A percentile compares a stretch with the other conserved stretches of the same genome.
Evolutionary conservation across 2,888 invertebrate genomes (phyloP).

Genomic region (Colletes collaris): DNA sequence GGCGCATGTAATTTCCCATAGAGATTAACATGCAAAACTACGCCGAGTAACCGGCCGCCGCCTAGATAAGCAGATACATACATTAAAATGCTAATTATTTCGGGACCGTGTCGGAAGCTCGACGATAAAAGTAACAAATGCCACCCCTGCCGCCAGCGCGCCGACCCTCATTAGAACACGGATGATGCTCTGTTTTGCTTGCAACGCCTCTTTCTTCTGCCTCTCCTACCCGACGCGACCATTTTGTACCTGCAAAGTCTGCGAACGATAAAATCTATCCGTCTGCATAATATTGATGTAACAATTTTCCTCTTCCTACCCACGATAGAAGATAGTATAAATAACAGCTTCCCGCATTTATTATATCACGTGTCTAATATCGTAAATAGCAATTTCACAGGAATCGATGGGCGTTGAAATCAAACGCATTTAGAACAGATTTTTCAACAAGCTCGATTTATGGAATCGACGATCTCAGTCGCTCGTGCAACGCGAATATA

Average conservation of each 20-base stretch:
- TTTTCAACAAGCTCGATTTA: not conserved
- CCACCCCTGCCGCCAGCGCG: constrained; percentile 42
- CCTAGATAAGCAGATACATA: constrained; percentile 72
- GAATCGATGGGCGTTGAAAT: not conserved
- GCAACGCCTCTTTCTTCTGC: not conserved
- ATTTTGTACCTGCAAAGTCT: constrained; percentile 2
- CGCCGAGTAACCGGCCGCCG: constrained; percentile 48
- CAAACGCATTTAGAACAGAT: not conserved
- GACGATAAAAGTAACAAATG: constrained; percentile 70
- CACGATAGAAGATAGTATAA: no score
- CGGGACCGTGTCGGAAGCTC: constrained; percentile 51
- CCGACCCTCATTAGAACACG: constrained; percentile 62
- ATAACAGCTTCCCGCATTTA: no score
- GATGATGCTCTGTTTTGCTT: constrained; percentile 48
- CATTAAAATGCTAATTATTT: constrained; percentile 75
- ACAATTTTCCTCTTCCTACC: no score
- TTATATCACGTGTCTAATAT: no score
- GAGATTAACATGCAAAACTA: constrained; percentile 73
- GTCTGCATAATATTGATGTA: not conserved
- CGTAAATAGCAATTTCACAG: not conserved
- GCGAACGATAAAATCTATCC: not conserved
- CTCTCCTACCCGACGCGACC: not conserved
- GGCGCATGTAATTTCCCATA: constrained; percentile 68
- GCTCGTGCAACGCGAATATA: constrained; percentile 3
- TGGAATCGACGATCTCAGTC: not conserved